Percentiles rank a stretch among this genome's conserved stretches.
Conservation (phyloP, 1,140 invertebrate genomes). For the Laupala kohalensis region DNA sequence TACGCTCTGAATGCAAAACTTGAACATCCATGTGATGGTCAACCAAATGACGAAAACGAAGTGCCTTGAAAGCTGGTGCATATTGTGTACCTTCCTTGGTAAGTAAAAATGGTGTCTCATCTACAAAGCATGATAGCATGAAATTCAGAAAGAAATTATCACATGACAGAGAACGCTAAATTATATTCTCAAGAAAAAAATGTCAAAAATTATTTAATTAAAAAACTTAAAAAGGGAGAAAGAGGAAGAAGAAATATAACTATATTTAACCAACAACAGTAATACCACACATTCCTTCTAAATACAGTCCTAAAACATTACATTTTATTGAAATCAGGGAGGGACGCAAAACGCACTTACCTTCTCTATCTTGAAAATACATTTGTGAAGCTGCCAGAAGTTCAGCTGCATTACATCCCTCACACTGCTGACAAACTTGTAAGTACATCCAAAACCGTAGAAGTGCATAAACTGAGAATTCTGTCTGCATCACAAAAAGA, state of each 20-base stretch:
- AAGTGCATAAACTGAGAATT: slow-evolving; percentile 65
- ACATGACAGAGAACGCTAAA: too few relatives aligned
- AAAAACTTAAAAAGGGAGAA: neutral
- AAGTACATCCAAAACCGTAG: slow-evolving; percentile 54
- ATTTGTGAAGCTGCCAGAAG: neutral
- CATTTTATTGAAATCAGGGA: neutral
- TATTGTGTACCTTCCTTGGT: slow-evolving; percentile 43
- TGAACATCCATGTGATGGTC: slow-evolving; percentile 57
- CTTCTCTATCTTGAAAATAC: slow-evolving; percentile 31
- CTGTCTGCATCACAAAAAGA: slow-evolving; percentile 65
- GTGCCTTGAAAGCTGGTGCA: slow-evolving; percentile 42
- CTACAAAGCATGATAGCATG: slow-evolving; percentile 20
- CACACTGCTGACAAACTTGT: slow-evolving; percentile 25
- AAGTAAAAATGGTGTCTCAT: slow-evolving; percentile 42
- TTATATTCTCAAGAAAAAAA: too few relatives aligned
- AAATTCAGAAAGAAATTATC: too few relatives aligned
- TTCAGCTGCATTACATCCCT: neutral
- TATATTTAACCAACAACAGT: too few relatives aligned
- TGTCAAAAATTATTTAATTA: neutral
- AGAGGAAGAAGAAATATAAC: neutral
- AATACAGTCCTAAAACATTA: neutral
- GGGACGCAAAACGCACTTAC: slow-evolving; percentile 17
- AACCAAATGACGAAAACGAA: slow-evolving; percentile 54
- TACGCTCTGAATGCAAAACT: slow-evolving; percentile 49
- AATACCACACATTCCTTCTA: too few relatives aligned